Percentiles rank a stretch among this genome's conserved stretches.
phyloP scores from a whole-genome alignment of 2,113 vertebrate genomes.

The Sarotherodon lohbergeri region DNA sequence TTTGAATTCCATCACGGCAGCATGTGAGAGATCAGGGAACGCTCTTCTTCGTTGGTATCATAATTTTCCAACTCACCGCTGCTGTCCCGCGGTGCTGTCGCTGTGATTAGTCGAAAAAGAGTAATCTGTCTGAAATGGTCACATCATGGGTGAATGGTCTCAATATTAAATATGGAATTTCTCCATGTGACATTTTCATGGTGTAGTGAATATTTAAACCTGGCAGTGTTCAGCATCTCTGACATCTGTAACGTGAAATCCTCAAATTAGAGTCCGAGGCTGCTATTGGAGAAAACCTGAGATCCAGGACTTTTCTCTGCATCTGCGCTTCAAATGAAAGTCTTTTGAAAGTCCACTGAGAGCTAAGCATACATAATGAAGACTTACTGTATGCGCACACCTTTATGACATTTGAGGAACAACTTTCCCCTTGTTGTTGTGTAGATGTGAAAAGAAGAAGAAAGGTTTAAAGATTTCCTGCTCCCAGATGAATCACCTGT shows the following conservation, averaged over 20 bases:
- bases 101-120: not conserved
- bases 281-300: not conserved
- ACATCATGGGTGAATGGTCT: not conserved
- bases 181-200: not conserved
- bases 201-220: not conserved
- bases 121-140: not conserved
- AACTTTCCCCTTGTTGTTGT: not conserved
- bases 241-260: not conserved
- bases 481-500: constrained; percentile 69
- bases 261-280: not conserved
- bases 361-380: not conserved
- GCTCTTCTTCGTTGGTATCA: not conserved
- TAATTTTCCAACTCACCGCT: not conserved
- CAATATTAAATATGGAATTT: not conserved
- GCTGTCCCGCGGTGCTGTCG: not conserved
- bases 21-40: not conserved
- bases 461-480: constrained; percentile 45
- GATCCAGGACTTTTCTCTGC: not conserved
- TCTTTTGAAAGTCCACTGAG: not conserved
- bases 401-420: constrained; percentile 42
- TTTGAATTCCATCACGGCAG: constrained; percentile 5
- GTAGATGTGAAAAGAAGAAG: constrained; percentile 20
- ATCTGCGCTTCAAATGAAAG: not conserved
- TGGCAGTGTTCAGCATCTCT: not conserved
- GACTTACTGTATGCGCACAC: not conserved